These are phyloP conservation scores for Coleophora flavipennella DNA, from an alignment of 2,888 invertebrate genomes.

Conservation along the genomic window DNA sequence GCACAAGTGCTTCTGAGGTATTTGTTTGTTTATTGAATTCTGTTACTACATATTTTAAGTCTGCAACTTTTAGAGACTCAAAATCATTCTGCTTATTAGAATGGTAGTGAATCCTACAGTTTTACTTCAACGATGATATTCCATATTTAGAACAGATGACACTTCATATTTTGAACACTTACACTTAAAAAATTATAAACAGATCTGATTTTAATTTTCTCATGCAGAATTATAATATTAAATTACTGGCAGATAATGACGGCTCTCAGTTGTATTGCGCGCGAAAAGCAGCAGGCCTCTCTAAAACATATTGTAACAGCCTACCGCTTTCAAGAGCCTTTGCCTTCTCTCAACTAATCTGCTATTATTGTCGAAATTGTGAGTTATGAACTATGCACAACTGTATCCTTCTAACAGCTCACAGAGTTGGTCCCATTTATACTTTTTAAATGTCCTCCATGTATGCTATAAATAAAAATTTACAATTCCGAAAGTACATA, in stretches of 20 bases:
- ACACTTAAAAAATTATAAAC: constrained; percentile 38
- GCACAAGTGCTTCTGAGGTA: constrained; percentile 61
- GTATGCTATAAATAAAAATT: constrained; percentile 64
- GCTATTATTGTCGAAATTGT: constrained; percentile 27
- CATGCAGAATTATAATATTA: constrained; percentile 36
- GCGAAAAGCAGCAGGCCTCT: constrained; percentile 56
- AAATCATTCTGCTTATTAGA: constrained; percentile 31
- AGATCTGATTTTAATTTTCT: constrained; percentile 62
- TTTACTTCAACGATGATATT: constrained; percentile 31
- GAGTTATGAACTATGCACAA: constrained; percentile 24
- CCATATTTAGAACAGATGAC: too few species aligned
- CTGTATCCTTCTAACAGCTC: constrained; percentile 44
- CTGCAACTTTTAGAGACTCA: constrained; percentile 25
- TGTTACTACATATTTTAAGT: too few species aligned
- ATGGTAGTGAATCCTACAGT: constrained; percentile 32
- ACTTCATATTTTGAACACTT: constrained; percentile 40
- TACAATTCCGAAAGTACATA: constrained; percentile 72
- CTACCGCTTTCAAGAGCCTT: constrained; percentile 54
- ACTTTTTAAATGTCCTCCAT: constrained; percentile 54
- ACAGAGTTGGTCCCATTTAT: constrained; percentile 68
- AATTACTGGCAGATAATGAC: constrained; percentile 20
- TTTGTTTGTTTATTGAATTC: constrained; percentile 40
- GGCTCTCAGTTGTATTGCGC: constrained; percentile 57
- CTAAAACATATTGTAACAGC: constrained; percentile 70
- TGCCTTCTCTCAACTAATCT: constrained; percentile 34